Percentiles rank a stretch among this genome's conserved stretches.
Conservation (phyloP, 1,140 invertebrate species). For the Drosophila navojoa region DNA sequence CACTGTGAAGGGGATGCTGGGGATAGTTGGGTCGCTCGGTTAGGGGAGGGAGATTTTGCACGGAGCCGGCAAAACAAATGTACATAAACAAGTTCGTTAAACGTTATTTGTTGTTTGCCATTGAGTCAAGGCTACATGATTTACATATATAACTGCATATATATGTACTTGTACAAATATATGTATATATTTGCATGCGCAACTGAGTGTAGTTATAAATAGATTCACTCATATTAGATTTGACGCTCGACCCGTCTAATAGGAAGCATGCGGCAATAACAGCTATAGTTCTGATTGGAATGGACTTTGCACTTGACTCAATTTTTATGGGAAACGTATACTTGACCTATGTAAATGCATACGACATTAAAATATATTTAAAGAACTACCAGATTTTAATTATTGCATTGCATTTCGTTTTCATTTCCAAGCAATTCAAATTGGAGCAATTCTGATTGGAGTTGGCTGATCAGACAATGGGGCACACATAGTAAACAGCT, state of each 20-base stretch:
- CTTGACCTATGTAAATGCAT: constrained; percentile 12
- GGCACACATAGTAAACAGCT: constrained; percentile 50
- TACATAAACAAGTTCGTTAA: constrained; percentile 75
- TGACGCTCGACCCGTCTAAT: not conserved
- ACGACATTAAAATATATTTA: not conserved
- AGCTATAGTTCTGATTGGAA: constrained; percentile 18
- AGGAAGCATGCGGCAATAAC: constrained; percentile 10
- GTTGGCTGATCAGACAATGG: constrained; percentile 5
- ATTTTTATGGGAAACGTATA: constrained; percentile 4
- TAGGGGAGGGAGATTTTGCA: not conserved
- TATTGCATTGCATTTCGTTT: constrained; percentile 17
- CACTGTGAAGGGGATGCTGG: constrained; percentile 53
- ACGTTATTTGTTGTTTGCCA: constrained; percentile 50
- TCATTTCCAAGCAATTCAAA: constrained; percentile 32
- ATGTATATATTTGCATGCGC: not conserved
- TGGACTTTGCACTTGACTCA: constrained; percentile 38
- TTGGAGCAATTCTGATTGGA: constrained; percentile 64
- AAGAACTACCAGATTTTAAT: not conserved
- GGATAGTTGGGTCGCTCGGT: not conserved
- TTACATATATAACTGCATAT: constrained; percentile 14
- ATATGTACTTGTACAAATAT: not conserved
- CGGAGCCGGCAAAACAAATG: constrained; percentile 60
- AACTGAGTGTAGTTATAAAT: constrained; percentile 39
- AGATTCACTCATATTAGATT: constrained; percentile 31
- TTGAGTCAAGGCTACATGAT: constrained; percentile 50